These are phyloP conservation scores for Dreissena polymorpha DNA, from an alignment of 1,140 invertebrate species.

Conservation along the genomic window DNA sequence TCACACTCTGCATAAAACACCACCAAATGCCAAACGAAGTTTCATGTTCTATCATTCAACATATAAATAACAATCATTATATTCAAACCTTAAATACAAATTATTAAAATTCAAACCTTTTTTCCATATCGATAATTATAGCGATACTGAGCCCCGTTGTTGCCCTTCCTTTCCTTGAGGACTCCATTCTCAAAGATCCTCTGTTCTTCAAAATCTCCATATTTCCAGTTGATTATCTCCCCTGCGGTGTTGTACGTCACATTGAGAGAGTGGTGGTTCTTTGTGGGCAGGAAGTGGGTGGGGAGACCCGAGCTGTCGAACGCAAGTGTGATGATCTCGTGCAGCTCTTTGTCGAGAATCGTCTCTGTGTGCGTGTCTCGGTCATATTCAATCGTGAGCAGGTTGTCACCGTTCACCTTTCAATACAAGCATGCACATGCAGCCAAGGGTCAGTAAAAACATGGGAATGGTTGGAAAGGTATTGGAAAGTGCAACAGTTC, in stretches of 20 bases:
- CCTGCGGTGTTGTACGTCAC: constrained; percentile 89
- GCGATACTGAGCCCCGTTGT: constrained; percentile 86
- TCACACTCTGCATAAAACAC: too few species aligned
- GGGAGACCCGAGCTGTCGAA: constrained; percentile 94
- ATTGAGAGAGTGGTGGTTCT: constrained; percentile 87
- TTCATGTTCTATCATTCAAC: too few species aligned
- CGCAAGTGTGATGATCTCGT: constrained; percentile 90
- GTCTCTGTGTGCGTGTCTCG: constrained; percentile 92
- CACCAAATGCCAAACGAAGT: too few species aligned
- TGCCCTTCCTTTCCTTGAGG: constrained; percentile 89
- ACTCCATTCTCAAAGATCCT: constrained; percentile 92
- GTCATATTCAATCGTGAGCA: constrained; percentile 94
- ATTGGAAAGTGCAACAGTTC: neutral
- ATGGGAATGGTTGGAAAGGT: neutral
- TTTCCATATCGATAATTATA: constrained; percentile 82
- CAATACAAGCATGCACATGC: constrained; percentile 41
- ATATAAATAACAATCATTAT: too few species aligned
- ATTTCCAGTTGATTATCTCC: constrained; percentile 93
- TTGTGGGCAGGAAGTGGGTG: constrained; percentile 82
- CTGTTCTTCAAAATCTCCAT: constrained; percentile 91
- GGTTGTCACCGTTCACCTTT: constrained; percentile 87
- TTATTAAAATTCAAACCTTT: constrained; percentile 60
- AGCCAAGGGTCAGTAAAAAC: neutral
- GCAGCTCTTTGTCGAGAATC: constrained; percentile 91
- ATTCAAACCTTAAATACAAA: too few species aligned